Evolutionary conservation across 2,797 vertebrate genomes (phyloP).

Genomic region (Mormyrus hasselquistii): DNA sequence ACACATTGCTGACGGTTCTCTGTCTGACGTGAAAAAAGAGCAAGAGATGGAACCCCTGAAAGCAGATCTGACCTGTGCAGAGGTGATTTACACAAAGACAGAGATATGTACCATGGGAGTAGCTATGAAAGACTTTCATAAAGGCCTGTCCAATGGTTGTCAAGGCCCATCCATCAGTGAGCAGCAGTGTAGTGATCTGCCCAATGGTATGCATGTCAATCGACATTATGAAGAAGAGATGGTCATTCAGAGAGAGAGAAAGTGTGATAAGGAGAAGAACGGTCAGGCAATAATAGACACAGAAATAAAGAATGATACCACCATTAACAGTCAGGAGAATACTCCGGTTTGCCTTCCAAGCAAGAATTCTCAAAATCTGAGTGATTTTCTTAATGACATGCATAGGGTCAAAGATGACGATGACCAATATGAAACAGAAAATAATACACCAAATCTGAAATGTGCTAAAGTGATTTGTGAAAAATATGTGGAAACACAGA

Average conservation of each 20-base stretch:
- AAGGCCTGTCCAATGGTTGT: background rate
- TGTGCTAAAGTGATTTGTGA: background rate
- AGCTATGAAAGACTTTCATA: background rate
- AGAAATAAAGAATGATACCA: background rate
- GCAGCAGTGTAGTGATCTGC: background rate
- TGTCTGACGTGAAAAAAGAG: slow-evolving; percentile 8
- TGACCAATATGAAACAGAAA: background rate
- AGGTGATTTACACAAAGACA: background rate
- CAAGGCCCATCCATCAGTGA: background rate
- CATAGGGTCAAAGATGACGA: slow-evolving; percentile 24
- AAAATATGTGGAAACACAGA: background rate
- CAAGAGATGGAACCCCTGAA: background rate
- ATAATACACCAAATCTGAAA: background rate
- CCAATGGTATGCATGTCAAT: background rate
- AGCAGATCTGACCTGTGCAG: background rate
- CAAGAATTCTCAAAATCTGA: slow-evolving; percentile 17
- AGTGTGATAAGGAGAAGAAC: background rate
- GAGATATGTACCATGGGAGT: background rate
- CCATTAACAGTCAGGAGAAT: slow-evolving; percentile 3
- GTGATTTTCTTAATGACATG: slow-evolving; percentile 4
- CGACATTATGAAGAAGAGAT: background rate
- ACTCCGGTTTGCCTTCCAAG: background rate
- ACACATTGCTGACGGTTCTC: slow-evolving; percentile 18
- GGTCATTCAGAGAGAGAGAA: background rate
- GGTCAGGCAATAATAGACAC: background rate